Percentiles rank a stretch among this genome's conserved stretches.
phyloP scores from a whole-genome alignment of 1,140 invertebrate genomes.

The Oncopodura yosiiana region DNA sequence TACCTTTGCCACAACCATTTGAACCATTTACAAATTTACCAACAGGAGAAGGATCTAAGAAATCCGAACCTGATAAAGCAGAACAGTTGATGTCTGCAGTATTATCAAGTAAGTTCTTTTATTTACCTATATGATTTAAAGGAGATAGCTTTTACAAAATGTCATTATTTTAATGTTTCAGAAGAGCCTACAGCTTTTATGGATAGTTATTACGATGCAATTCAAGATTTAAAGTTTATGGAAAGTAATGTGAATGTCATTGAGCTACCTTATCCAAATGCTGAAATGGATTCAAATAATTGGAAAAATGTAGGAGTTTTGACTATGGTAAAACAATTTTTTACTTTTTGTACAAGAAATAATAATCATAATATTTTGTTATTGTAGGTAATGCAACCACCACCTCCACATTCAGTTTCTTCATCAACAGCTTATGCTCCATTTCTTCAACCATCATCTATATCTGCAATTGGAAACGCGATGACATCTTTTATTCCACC shows the following conservation, averaged over 20 bases:
- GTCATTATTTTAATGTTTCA: slow-evolving; percentile 25
- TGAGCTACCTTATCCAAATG: slow-evolving; percentile 1
- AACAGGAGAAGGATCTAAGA: slow-evolving; percentile 35
- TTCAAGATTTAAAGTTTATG: slow-evolving; percentile 29
- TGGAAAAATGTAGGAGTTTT: slow-evolving; percentile 24
- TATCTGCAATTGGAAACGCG: not conserved
- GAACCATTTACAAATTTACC: slow-evolving; percentile 34
- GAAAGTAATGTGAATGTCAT: slow-evolving; percentile 20
- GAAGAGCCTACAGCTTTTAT: slow-evolving; percentile 25
- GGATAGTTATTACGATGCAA: slow-evolving; percentile 24
- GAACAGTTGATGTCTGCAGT: not conserved
- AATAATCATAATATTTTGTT: no score
- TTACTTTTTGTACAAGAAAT: no score
- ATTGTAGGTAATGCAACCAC: slow-evolving; percentile 11
- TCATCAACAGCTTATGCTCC: not conserved
- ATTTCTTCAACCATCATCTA: not conserved
- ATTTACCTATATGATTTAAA: not conserved
- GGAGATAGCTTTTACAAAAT: not conserved
- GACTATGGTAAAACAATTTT: slow-evolving; percentile 16
- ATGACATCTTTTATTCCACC: not conserved
- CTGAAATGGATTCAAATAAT: not conserved
- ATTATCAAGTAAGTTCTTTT: not conserved
- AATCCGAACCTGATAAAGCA: slow-evolving; percentile 33
- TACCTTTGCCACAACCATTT: slow-evolving; percentile 29
- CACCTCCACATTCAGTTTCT: not conserved